Percentiles rank a stretch among this genome's conserved stretches.
phyloP scores from a whole-genome alignment of 2,797 vertebrate genomes.

The Falco berigora region DNA sequence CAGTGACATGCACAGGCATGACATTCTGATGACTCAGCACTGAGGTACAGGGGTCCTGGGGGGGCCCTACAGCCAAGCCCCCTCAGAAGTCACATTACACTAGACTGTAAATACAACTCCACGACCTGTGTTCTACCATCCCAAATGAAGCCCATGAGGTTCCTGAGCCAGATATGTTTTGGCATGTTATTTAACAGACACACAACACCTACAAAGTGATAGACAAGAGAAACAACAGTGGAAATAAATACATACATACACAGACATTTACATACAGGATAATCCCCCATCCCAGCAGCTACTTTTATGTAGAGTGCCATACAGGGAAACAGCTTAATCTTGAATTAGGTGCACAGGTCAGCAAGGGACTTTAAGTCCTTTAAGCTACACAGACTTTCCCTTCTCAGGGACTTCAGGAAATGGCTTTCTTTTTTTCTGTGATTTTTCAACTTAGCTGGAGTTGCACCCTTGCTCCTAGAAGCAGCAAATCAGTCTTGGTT shows the following conservation, averaged over 20 bases:
- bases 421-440: background rate
- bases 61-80: fast-evolving
- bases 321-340: background rate
- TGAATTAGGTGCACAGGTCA: background rate
- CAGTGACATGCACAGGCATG: background rate
- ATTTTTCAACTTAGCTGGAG: background rate
- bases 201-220: background rate
- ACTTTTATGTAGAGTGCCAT: background rate
- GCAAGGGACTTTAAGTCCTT: background rate
- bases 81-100: background rate
- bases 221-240: background rate
- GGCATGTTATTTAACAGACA: background rate
- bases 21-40: background rate
- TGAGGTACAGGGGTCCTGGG: background rate
- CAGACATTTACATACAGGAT: background rate
- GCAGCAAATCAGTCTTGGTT: background rate
- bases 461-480: background rate
- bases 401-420: background rate
- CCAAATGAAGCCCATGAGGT: background rate
- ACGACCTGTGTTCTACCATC: background rate
- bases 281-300: background rate
- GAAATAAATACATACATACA: background rate
- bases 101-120: background rate
- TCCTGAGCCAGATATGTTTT: background rate
- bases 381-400: background rate